These are phyloP conservation scores for Lontra canadensis DNA, from an alignment of 2,113 vertebrate species.

Conservation along the genomic window DNA sequence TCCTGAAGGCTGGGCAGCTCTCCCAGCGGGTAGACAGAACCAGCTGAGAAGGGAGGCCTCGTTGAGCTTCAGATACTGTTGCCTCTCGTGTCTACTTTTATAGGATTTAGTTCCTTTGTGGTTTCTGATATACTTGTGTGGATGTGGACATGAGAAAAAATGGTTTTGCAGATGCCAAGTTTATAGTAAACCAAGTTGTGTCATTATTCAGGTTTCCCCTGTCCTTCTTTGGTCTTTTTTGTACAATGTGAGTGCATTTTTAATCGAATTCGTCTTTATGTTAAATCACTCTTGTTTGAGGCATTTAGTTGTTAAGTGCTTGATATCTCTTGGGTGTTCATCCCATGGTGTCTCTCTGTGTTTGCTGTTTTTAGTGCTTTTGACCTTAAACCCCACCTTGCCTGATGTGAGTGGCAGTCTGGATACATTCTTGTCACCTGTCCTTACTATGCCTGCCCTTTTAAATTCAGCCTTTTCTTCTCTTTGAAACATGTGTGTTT, in stretches of 20 bases:
- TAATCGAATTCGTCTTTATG: neutral
- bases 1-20: neutral
- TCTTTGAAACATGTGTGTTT: neutral
- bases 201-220: neutral
- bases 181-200: neutral
- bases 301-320: neutral
- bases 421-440: neutral
- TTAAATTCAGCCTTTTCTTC: neutral
- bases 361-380: neutral
- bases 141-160: neutral
- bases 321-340: neutral
- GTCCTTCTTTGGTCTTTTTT: neutral
- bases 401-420: neutral
- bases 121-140: neutral
- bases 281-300: neutral
- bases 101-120: conserved; percentile 5
- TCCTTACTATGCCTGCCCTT: neutral
- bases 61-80: neutral
- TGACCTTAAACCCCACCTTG: neutral
- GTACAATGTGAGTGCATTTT: neutral
- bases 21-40: neutral
- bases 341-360: neutral
- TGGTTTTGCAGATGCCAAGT: neutral
- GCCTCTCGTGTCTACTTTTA: neutral
- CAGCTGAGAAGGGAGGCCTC: neutral